These are phyloP conservation scores for Anguilla japonica DNA, from an alignment of 2,113 vertebrate genomes.

Conservation along the genomic window DNA sequence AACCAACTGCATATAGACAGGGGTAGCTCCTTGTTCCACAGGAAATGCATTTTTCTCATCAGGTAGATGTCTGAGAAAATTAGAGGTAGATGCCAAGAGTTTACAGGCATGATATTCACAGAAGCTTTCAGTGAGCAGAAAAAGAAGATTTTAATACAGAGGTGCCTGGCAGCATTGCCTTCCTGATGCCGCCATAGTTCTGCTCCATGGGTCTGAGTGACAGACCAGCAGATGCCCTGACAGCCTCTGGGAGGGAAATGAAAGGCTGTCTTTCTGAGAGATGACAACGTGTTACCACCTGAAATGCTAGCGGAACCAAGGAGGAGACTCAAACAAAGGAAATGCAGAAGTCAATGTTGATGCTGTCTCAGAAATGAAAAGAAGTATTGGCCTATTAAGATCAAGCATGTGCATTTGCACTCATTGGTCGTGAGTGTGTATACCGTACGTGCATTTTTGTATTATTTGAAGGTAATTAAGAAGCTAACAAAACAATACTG, in stretches of 20 bases:
- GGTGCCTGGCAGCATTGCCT: constrained; percentile 8
- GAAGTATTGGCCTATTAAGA: neutral
- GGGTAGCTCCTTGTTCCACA: neutral
- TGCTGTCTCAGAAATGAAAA: neutral
- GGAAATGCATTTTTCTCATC: constrained; percentile 5
- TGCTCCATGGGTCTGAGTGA: constrained; percentile 24
- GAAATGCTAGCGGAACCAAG: neutral
- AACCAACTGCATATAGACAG: neutral
- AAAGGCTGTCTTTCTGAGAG: neutral
- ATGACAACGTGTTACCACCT: neutral
- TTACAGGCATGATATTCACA: constrained; percentile 1
- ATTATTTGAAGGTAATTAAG: neutral
- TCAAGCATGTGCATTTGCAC: neutral
- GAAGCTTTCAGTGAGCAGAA: constrained; percentile 9
- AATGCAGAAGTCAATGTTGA: neutral
- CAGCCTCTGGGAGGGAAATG: neutral
- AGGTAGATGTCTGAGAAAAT: constrained; percentile 9
- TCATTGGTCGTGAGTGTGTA: neutral
- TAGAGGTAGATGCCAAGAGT: neutral
- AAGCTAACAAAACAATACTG: neutral
- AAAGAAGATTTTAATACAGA: constrained; percentile 27
- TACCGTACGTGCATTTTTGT: no score
- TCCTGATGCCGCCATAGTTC: constrained; percentile 23
- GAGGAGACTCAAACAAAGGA: neutral
- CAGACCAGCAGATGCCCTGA: neutral